These are phyloP conservation scores for Tiliacea aurago DNA, from an alignment of 2,888 invertebrate species.

Conservation along the genomic window DNA sequence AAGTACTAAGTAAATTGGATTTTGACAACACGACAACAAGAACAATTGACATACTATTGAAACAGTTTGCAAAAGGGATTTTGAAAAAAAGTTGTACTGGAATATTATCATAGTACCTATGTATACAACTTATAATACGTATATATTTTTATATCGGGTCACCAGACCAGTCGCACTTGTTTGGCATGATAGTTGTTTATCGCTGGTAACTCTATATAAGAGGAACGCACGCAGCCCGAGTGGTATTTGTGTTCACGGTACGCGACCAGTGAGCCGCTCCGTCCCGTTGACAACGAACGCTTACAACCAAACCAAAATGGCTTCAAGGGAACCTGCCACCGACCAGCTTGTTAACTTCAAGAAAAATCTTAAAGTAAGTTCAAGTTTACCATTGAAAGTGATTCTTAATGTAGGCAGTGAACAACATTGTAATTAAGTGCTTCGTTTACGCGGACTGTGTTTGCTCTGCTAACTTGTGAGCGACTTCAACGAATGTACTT, in stretches of 20 bases:
- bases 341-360: constrained; percentile 92
- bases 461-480: constrained; percentile 12
- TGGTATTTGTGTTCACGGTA: constrained; percentile 79
- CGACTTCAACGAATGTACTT: constrained; percentile 28
- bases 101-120: not conserved
- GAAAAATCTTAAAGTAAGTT: constrained; percentile 90
- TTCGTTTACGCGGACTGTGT: constrained; percentile 26
- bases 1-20: no score
- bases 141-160: constrained; percentile 52
- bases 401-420: constrained; percentile 32
- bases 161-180: constrained; percentile 73
- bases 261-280: constrained; percentile 82
- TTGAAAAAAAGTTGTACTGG: not conserved
- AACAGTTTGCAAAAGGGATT: not conserved
- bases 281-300: constrained; percentile 52
- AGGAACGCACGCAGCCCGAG: constrained; percentile 62
- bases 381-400: constrained; percentile 33
- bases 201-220: constrained; percentile 82
- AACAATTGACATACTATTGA: not conserved
- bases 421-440: constrained; percentile 12
- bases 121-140: constrained; percentile 10
- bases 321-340: constrained; percentile 91
- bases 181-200: constrained; percentile 82
- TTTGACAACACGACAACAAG: no score
- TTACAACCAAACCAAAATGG: constrained; percentile 68